Conservation (phyloP, 2,888 invertebrate species). For the Asteroscopus sphinx region DNA sequence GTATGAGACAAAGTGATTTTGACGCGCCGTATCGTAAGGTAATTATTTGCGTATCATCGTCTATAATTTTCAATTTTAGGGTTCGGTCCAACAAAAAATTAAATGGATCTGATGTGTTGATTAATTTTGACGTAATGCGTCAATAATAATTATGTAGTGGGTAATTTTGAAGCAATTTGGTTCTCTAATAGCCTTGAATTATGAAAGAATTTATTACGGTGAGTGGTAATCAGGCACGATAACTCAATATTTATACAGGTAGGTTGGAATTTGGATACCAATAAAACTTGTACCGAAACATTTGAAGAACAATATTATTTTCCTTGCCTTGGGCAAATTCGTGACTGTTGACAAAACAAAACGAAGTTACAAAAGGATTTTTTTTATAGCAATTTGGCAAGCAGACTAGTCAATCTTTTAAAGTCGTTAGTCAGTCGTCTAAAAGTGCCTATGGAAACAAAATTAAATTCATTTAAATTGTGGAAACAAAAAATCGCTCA, state of each 20-base stretch:
- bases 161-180: constrained; percentile 46
- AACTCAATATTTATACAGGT: constrained; percentile 25
- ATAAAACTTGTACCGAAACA: no score
- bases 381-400: no score
- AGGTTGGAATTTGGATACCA: background rate
- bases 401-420: no score
- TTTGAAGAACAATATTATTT: background rate
- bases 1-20: constrained; percentile 84
- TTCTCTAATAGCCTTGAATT: constrained; percentile 40
- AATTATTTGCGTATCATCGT: constrained; percentile 83
- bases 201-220: constrained; percentile 21
- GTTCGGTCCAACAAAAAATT: constrained; percentile 49
- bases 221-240: constrained; percentile 27
- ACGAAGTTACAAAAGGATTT: no score
- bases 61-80: constrained; percentile 61
- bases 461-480: no score
- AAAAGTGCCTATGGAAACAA: no score
- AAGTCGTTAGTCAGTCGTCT: no score
- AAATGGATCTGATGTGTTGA: constrained; percentile 51
- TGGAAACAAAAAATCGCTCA: no score
- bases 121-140: constrained; percentile 53
- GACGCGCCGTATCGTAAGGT: constrained; percentile 76
- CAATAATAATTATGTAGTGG: constrained; percentile 45
- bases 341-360: no score
- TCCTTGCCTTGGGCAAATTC: no score